Base-by-base conservation (phyloP, 2,888 invertebrate species). In the Acronicta psi region DNA sequence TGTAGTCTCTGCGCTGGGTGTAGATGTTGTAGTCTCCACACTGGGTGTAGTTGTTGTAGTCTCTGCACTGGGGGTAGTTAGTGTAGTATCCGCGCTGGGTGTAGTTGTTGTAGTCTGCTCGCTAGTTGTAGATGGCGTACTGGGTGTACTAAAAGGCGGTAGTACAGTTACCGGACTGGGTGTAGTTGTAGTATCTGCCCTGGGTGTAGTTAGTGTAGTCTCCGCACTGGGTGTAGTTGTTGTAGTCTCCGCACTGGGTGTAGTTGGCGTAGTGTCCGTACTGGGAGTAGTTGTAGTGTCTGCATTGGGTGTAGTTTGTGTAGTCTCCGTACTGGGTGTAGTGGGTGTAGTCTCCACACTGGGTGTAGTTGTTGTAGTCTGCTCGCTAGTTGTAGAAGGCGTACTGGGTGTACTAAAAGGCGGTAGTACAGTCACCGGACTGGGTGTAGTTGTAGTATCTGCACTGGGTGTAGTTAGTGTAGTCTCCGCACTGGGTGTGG, bases 271-370 rank as follows among this genome's bases (percentile, higher is more conserved):
- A 13, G 31, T 44, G 10, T 20, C 11, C 2, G 37, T 23, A 23
- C 23, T 43, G 2, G 52, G 13, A 14, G 46, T 38, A 18, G 63
- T 16, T 14, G 43, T n/a, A 29, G 10, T 31, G 14, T n/a, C 14
- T 0, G 37, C 25, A 14, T 3, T 53, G 0, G 41, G 41, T 46
- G 54, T 20, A 4, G 20, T 8, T n/a, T n/a, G n/a, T 11, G 52
- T 23, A 29, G 10, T 31, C 25, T n/a, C 14, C 0, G 37, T 37
- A 14, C 7, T 53, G 0, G 41, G 41, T 46, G 54, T 20, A 4
- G 20, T 8, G 1, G 41, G 9, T 3, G 46, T 47, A 10, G 46
- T 47, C 7, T 3, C 34, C 9, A 18, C 13, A n/a, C 25, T 17
- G 9, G 25, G n/a, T n/a, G 43, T 29, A 13, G 31, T 2, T 1